Evolutionary conservation across 1,140 invertebrate species (phyloP).

Genomic region (Zaprionus capensis): DNA sequence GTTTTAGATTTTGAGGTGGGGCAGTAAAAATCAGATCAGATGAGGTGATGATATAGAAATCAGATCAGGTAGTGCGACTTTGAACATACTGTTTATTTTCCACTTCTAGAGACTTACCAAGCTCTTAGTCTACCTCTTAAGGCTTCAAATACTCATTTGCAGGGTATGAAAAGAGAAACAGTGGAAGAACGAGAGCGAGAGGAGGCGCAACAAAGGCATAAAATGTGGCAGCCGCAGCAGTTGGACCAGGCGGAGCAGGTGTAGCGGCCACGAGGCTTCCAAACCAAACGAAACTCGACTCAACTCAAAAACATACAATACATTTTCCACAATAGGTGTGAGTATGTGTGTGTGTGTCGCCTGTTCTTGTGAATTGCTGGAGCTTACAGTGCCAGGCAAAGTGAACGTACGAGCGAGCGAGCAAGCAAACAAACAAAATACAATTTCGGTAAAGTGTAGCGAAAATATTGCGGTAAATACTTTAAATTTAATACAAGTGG

Average conservation of each 20-base stretch:
- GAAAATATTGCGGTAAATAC: constrained; percentile 75
- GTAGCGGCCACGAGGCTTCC: constrained; percentile 24
- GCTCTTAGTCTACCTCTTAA: not conserved
- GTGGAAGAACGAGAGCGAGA: not conserved
- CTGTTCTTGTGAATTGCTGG: constrained; percentile 33
- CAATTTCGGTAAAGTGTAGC: constrained; percentile 71
- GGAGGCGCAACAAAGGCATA: constrained; percentile 6
- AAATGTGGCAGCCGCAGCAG: constrained; percentile 36
- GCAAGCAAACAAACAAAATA: constrained; percentile 47
- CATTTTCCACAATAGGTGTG: constrained; percentile 41
- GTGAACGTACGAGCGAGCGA: not conserved
- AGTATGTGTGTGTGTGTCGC: constrained; percentile 9
- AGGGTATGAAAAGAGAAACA: constrained; percentile 9
- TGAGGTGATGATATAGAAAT: too few species aligned
- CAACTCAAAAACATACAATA: constrained; percentile 50
- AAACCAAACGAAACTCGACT: constrained; percentile 38
- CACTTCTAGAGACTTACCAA: not conserved
- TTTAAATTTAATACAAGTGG: constrained; percentile 75
- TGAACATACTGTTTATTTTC: too few species aligned
- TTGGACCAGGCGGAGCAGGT: constrained; percentile 30
- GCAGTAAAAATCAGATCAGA: too few species aligned
- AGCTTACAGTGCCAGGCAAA: not conserved
- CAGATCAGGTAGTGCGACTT: too few species aligned
- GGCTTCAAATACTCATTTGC: too few species aligned
- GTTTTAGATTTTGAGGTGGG: too few species aligned